phyloP scores from a whole-genome alignment of 2,888 invertebrate species.

The Erebia ligea region DNA sequence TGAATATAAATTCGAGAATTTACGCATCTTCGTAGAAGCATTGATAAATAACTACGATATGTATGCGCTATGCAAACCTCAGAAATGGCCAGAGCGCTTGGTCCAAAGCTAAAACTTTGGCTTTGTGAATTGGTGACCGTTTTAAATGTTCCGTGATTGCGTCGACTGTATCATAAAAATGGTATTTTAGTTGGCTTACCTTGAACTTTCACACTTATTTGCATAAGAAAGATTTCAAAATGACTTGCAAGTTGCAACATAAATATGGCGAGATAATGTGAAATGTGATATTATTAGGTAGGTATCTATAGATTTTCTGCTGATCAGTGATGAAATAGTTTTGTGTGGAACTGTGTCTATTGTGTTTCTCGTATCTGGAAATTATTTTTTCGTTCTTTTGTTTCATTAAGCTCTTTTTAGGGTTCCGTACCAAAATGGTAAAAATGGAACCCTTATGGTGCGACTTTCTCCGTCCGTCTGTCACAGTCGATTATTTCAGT shows the following conservation, averaged over 20 bases:
- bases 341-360: too few relatives aligned
- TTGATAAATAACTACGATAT: too few relatives aligned
- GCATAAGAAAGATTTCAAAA: slow-evolving; percentile 20
- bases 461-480: too few relatives aligned
- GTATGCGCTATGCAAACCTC: too few relatives aligned
- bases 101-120: too few relatives aligned
- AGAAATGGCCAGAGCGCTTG: too few relatives aligned
- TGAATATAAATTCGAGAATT: too few relatives aligned
- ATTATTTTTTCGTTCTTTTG: not conserved
- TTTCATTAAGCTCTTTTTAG: not conserved
- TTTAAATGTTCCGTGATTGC: slow-evolving; percentile 1
- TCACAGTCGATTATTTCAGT: too few relatives aligned
- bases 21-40: too few relatives aligned
- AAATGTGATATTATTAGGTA: too few relatives aligned
- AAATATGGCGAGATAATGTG: not conserved
- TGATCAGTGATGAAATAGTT: not conserved
- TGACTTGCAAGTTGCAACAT: slow-evolving; percentile 2
- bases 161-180: slow-evolving; percentile 16
- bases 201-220: slow-evolving; percentile 28
- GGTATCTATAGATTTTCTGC: not conserved
- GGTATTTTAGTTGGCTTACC: slow-evolving; percentile 15
- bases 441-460: too few relatives aligned
- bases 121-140: not conserved
- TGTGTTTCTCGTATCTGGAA: not conserved
- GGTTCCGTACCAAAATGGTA: too few relatives aligned